Conservation (phyloP, 2,797 vertebrate species). For the Coccyzus lansbergi region DNA sequence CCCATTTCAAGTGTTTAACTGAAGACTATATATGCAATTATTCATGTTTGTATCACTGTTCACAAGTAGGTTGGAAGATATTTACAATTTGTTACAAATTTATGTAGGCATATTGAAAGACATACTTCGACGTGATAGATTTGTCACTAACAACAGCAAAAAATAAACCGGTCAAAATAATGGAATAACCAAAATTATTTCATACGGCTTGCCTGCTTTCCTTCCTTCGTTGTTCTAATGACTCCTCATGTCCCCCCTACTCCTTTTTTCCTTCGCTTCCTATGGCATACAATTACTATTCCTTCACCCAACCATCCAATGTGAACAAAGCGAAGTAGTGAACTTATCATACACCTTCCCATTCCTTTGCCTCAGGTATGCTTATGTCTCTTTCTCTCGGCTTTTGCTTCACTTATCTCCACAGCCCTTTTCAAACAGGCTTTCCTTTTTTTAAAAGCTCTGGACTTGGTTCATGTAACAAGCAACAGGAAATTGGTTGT, state of each 20-base stretch:
- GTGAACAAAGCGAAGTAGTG: rapidly evolving
- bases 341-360: neutral
- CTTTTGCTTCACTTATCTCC: neutral
- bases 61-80: neutral
- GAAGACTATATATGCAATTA: neutral
- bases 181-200: neutral
- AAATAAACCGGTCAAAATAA: neutral
- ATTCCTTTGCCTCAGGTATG: neutral
- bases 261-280: neutral
- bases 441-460: neutral
- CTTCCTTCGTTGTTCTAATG: neutral
- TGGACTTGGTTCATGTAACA: rapidly evolving
- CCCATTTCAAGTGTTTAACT: neutral
- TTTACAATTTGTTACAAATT: neutral
- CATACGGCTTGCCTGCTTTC: neutral
- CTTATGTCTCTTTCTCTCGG: neutral
- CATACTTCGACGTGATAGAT: neutral
- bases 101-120: neutral
- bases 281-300: neutral
- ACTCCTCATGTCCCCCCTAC: neutral
- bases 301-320: neutral
- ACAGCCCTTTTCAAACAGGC: neutral
- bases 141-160: neutral
- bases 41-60: neutral
- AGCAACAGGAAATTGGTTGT: neutral